Percentiles rank a stretch among this genome's conserved stretches.
These are phyloP conservation scores for Amorpha juglandis DNA, from an alignment of 2,888 invertebrate species.

Conservation along the genomic window DNA sequence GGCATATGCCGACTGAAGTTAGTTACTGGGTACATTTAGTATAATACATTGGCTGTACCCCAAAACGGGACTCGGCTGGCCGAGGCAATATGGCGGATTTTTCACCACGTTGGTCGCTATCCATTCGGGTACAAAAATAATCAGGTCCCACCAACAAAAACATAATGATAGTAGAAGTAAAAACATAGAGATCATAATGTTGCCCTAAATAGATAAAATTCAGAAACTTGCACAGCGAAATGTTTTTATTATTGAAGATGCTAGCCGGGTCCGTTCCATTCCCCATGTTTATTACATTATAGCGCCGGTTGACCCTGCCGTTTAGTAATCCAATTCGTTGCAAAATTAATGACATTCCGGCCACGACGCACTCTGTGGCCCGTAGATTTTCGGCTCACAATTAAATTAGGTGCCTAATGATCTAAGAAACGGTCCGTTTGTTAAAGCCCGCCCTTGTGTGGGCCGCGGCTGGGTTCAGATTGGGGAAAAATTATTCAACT, in stretches of 20 bases:
- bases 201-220: not conserved
- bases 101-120: too few relatives aligned
- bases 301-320: constrained; percentile 47
- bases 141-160: too few relatives aligned
- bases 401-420: constrained; percentile 71
- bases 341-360: constrained; percentile 67
- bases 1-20: too few relatives aligned
- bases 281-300: constrained; percentile 51
- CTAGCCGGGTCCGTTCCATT: constrained; percentile 1
- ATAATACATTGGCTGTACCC: too few relatives aligned
- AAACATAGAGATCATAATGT: too few relatives aligned
- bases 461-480: not conserved
- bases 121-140: too few relatives aligned
- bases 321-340: constrained; percentile 65
- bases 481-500: constrained; percentile 20
- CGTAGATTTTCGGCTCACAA: constrained; percentile 52
- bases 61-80: too few relatives aligned
- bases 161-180: too few relatives aligned
- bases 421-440: constrained; percentile 50
- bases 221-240: not conserved
- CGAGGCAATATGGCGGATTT: too few relatives aligned
- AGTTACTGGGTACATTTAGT: too few relatives aligned
- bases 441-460: constrained; percentile 37
- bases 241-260: not conserved
- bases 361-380: constrained; percentile 47